Evolutionary conservation across 2,888 invertebrate genomes (phyloP), one percentile per base, ranked within the genome.

Genomic region (Drosophila tanythrix): DNA sequence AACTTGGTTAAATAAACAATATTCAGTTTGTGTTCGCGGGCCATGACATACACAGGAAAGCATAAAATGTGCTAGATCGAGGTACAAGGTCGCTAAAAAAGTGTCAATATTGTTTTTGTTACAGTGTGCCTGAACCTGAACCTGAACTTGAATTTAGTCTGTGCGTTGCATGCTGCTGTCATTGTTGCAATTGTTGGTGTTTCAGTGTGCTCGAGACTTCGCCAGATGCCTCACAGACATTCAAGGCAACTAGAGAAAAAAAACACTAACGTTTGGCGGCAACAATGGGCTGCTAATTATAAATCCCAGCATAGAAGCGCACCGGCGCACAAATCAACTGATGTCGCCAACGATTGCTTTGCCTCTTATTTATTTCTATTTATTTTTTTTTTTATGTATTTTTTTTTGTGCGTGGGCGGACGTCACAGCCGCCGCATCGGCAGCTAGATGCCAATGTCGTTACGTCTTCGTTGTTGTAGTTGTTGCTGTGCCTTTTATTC

Each of bases 261-360:
- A 55, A 74, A 73, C 68, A 79, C 46, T 27, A 51, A 74, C 76
- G 67, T 82, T 84, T 84, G 82, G 83, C 84, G 84, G 84, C 82
- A 87, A 85, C 85, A 85, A 85, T 83, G 65, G 87, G 70, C 74
- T 83, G 85, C 85, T 85, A 85, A 85, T 85, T 87, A 87, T 85
- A 85, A 85, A 85, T 84, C 87, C 55, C 87, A 84, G 85, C 81
- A 83, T 82, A 83, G 73, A 53, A 79, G 74, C 75, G 70, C 81
- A 79, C 74, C 74, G 74, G 80, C 74, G 76, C 76, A 79, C 79
- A 67, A 71, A 48, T 79, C 60, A 78, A 79, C 62, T 76, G 78
- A 76, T 83, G 83, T 79, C 80, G 80, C 71, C 76, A 62, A 66
- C 50, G 21, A 38, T 68, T 61, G 52, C 65, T 40, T 62, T 46